phyloP scores from a whole-genome alignment of 2,888 invertebrate genomes.

The Petrolisthes manimaculis region DNA sequence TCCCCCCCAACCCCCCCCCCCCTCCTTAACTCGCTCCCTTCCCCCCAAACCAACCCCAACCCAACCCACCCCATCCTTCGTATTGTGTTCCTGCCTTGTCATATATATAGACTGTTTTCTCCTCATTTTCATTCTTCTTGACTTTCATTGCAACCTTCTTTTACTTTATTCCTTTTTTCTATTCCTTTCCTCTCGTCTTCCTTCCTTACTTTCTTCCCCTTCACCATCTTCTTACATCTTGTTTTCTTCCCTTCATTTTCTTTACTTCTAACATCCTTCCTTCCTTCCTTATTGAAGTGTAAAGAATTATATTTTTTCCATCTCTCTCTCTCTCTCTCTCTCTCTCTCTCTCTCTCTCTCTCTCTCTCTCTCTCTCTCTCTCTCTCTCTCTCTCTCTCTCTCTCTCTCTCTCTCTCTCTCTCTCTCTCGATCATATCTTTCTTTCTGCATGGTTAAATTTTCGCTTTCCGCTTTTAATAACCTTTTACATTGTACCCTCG shows the following conservation, averaged over 20 bases:
- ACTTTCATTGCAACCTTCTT: neutral
- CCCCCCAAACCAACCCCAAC: neutral
- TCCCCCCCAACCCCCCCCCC: too few species aligned
- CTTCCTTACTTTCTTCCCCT: neutral
- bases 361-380: neutral
- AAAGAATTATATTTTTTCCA: neutral
- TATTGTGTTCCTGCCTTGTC: neutral
- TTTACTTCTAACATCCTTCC: neutral
- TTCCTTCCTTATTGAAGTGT: neutral
- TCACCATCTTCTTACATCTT: neutral
- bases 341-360: neutral
- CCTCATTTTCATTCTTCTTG: neutral
- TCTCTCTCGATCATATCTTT: neutral
- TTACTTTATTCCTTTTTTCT: neutral
- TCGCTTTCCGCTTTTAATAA: neutral
- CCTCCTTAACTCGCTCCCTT: too few species aligned
- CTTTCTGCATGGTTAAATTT: neutral
- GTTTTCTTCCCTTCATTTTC: neutral
- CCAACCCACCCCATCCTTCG: neutral
- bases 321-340: neutral
- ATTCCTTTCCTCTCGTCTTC: neutral
- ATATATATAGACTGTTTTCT: neutral
- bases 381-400: constrained; percentile 12
- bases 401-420: constrained; percentile 11
- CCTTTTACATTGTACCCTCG: too few species aligned